These are phyloP conservation scores for Drosophila paracracens DNA, from an alignment of 2,888 invertebrate species.

Conservation along the genomic window DNA sequence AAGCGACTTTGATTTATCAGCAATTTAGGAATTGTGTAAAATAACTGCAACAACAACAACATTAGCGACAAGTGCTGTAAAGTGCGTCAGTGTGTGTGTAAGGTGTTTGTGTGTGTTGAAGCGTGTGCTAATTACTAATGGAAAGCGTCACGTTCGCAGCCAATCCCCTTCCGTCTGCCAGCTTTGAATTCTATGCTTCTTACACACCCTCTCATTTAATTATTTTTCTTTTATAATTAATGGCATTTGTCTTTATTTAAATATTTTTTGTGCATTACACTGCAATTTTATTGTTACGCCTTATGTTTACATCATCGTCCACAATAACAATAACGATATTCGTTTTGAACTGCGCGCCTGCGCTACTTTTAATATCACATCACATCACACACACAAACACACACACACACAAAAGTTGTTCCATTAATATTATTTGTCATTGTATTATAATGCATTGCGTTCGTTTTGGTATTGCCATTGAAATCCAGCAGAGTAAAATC, in stretches of 20 bases:
- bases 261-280: conserved; percentile 29
- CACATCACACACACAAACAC: conserved; percentile 5
- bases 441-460: conserved; percentile 60
- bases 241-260: conserved; percentile 11
- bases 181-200: conserved; percentile 36
- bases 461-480: conserved; percentile 63
- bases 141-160: conserved; percentile 55
- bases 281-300: conserved; percentile 52
- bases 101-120: conserved; percentile 19
- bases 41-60: conserved; percentile 32
- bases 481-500: conserved; percentile 46
- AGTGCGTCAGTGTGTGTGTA: conserved; percentile 2
- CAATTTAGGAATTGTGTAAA: conserved; percentile 68
- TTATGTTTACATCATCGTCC: conserved; percentile 66
- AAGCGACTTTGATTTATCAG: conserved; percentile 71
- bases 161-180: conserved; percentile 28
- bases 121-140: conserved; percentile 65
- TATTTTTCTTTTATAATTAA: conserved; percentile 15
- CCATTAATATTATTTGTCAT: conserved; percentile 61
- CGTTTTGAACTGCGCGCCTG: conserved; percentile 51
- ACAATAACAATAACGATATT: conserved; percentile 14
- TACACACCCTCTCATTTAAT: conserved; percentile 26
- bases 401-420: conserved; percentile 32
- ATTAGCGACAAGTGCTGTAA: conserved; percentile 27
- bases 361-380: conserved; percentile 62